Conservation (phyloP, 2,797 vertebrate genomes). For the Philypnodon macrostomus region DNA sequence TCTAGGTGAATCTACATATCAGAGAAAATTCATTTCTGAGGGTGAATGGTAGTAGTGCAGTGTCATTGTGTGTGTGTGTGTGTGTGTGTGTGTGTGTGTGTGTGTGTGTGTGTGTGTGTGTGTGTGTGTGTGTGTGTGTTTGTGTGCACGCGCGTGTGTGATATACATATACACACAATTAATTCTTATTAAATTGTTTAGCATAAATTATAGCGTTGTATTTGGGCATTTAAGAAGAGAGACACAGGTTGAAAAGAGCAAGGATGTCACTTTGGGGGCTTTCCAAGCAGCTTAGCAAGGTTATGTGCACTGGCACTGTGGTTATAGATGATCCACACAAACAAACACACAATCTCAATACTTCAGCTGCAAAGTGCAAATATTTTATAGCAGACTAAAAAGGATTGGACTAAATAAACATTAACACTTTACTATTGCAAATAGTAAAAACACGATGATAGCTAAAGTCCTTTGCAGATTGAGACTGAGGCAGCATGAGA, state of each 20-base stretch:
- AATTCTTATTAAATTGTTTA: too few species aligned
- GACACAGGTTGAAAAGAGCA: conserved; percentile 17
- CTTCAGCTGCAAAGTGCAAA: not conserved
- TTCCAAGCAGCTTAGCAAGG: conserved; percentile 74
- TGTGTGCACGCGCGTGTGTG: too few species aligned
- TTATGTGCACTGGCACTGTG: conserved; percentile 70
- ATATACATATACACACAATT: too few species aligned
- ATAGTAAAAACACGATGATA: not conserved
- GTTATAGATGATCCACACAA: conserved; percentile 45
- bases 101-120: too few species aligned
- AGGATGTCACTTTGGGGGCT: conserved; percentile 65
- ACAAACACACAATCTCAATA: conserved; percentile 12
- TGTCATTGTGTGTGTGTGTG: too few species aligned
- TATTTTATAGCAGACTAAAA: not conserved
- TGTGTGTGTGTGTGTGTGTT: too few species aligned
- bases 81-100: too few species aligned
- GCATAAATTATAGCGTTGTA: too few species aligned
- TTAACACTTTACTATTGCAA: not conserved
- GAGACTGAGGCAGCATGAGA: conserved; percentile 36
- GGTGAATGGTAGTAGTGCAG: too few species aligned
- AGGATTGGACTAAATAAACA: not conserved
- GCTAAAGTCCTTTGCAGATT: conserved; percentile 32
- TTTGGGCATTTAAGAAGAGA: not conserved
- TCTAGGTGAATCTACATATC: too few species aligned
- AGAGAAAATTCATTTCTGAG: too few species aligned